Conservation (phyloP, 2,797 vertebrate genomes). For the Manis crassicaudata region DNA sequence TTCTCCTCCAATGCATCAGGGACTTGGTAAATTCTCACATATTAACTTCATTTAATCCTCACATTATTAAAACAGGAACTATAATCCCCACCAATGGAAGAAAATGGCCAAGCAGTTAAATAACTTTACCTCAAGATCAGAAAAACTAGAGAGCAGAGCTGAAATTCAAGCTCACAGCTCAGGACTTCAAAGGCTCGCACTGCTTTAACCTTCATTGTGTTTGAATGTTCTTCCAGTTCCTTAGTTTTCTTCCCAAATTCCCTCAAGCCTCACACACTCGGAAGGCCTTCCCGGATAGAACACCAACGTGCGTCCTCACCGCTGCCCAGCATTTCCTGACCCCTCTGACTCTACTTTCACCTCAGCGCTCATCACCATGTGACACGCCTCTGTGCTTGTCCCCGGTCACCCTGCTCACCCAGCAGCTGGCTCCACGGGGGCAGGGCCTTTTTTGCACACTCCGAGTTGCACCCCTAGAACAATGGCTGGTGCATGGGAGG, state of each 20-base stretch:
- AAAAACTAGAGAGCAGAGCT: neutral
- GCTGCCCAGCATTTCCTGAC: neutral
- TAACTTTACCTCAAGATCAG: neutral
- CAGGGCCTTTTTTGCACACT: neutral
- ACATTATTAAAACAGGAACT: neutral
- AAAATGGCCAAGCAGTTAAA: neutral
- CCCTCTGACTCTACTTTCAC: neutral
- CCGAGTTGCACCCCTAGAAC: neutral
- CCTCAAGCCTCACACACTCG: neutral
- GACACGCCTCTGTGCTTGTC: accelerated
- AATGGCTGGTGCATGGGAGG: neutral
- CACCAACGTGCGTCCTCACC: neutral
- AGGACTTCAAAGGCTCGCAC: neutral
- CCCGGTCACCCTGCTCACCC: neutral
- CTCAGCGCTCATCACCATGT: no score
- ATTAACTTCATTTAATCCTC: neutral
- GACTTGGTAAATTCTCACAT: neutral
- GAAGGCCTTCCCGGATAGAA: neutral
- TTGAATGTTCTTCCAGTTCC: neutral
- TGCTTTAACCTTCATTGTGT: neutral
- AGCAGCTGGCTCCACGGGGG: neutral
- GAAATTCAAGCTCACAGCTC: neutral
- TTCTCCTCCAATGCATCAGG: neutral
- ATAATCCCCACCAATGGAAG: neutral
- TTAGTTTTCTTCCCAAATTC: neutral